A percentile compares a stretch with the other conserved stretches of the same genome.
These are phyloP conservation scores for Leucoraja ocellata DNA, from an alignment of 2,797 vertebrate genomes.

Conservation along the genomic window DNA sequence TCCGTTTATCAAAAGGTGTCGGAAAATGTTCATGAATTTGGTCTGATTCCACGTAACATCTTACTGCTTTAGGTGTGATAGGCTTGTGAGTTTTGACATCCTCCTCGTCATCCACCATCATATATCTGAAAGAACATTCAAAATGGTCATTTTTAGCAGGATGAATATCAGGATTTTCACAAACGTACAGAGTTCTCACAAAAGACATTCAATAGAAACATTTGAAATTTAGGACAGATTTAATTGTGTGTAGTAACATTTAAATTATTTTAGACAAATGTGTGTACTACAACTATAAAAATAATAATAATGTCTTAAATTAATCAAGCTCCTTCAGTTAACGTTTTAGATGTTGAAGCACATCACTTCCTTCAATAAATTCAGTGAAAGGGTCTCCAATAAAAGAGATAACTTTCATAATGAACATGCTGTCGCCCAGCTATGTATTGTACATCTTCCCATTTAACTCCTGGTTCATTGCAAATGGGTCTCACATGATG, in stretches of 20 bases:
- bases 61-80: conserved; percentile 80
- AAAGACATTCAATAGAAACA: background rate
- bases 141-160: background rate
- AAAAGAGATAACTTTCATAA: background rate
- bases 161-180: background rate
- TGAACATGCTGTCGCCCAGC: background rate
- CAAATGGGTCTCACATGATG: no score
- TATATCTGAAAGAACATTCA: conserved; percentile 66
- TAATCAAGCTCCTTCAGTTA: background rate
- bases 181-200: background rate
- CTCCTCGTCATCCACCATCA: conserved; percentile 83
- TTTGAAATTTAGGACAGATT: background rate
- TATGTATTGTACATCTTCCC: background rate
- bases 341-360: background rate
- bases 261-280: background rate
- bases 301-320: background rate
- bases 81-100: conserved; percentile 86
- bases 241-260: background rate
- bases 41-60: conserved; percentile 36
- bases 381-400: background rate
- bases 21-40: background rate
- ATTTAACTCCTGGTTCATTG: no score
- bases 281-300: background rate
- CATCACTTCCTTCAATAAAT: background rate
- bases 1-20: no score